A percentile compares a stretch with the other conserved stretches of the same genome.
Conservation (phyloP, 2,113 vertebrate genomes). For the Coryphaenoides rupestris region DNA sequence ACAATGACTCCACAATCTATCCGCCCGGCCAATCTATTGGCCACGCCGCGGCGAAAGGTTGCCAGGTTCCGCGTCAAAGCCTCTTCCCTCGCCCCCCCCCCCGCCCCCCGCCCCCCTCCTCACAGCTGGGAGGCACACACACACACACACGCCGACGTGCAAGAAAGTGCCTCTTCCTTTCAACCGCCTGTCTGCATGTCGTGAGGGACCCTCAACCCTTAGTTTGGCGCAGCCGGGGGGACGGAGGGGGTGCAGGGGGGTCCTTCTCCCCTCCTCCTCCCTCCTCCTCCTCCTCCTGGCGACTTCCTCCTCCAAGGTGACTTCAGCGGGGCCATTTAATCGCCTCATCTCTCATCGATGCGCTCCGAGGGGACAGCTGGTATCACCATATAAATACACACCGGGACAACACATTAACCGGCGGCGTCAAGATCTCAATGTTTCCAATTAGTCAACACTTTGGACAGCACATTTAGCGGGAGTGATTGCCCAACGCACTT, state of each 20-base stretch:
- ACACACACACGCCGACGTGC: too few relatives aligned
- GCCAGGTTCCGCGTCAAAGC: too few relatives aligned
- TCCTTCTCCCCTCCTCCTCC: not conserved
- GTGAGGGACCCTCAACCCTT: too few relatives aligned
- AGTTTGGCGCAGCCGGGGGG: not conserved
- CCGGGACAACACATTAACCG: slow-evolving; percentile 69
- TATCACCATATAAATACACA: slow-evolving; percentile 67
- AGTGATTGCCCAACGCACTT: slow-evolving; percentile 40
- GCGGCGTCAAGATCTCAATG: slow-evolving; percentile 67
- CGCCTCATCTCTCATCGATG: slow-evolving; percentile 61
- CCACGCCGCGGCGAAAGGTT: too few relatives aligned
- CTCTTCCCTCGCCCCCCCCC: too few relatives aligned
- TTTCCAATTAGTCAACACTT: slow-evolving; percentile 73
- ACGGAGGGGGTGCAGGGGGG: not conserved
- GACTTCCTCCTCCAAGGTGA: slow-evolving; percentile 23
- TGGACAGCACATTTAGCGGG: slow-evolving; percentile 57
- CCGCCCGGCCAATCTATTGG: too few relatives aligned
- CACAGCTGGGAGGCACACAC: too few relatives aligned
- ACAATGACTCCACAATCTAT: too few relatives aligned
- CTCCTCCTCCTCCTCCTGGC: not conserved
- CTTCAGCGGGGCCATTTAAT: slow-evolving; percentile 41
- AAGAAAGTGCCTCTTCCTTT: too few relatives aligned
- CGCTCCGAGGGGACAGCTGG: slow-evolving; percentile 57
- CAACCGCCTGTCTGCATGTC: too few relatives aligned
- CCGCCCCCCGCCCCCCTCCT: too few relatives aligned